phyloP scores from a whole-genome alignment of 2,888 invertebrate species.

The Monopis laevigella region DNA sequence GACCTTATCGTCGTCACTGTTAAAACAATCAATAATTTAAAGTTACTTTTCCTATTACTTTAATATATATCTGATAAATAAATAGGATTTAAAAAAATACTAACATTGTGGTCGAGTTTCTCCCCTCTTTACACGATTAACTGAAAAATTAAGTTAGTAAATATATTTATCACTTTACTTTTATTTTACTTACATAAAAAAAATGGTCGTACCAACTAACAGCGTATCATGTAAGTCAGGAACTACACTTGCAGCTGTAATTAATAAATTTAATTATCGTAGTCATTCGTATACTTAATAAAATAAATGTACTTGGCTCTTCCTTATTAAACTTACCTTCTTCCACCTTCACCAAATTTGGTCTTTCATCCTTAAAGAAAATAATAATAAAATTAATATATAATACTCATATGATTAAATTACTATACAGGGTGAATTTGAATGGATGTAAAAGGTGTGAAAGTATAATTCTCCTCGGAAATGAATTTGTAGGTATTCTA shows the following conservation, averaged over 20 bases:
- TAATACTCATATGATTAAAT: background rate
- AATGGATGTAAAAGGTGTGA: too few relatives aligned
- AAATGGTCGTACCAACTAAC: conserved; percentile 34
- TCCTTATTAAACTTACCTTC: conserved; percentile 4
- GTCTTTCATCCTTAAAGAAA: conserved; percentile 13
- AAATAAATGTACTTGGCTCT: too few relatives aligned
- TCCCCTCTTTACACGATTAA: conserved; percentile 34
- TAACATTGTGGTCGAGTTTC: conserved; percentile 26
- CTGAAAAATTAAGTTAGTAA: conserved; percentile 28
- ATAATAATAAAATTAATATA: background rate
- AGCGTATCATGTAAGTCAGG: conserved; percentile 29
- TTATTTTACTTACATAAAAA: too few relatives aligned
- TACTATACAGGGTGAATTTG: background rate
- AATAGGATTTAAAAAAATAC: conserved; percentile 14
- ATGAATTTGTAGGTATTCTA: too few relatives aligned
- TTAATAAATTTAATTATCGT: background rate
- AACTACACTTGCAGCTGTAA: background rate
- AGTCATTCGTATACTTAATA: too few relatives aligned
- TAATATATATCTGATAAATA: background rate
- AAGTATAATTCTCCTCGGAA: too few relatives aligned
- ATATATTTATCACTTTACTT: conserved; percentile 11
- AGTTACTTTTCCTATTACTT: background rate
- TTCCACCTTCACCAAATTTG: background rate
- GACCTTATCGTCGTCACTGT: too few relatives aligned
- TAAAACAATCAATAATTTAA: too few relatives aligned